These are phyloP conservation scores for Timema cristinae DNA, from an alignment of 2,888 invertebrate species.

Conservation along the genomic window DNA sequence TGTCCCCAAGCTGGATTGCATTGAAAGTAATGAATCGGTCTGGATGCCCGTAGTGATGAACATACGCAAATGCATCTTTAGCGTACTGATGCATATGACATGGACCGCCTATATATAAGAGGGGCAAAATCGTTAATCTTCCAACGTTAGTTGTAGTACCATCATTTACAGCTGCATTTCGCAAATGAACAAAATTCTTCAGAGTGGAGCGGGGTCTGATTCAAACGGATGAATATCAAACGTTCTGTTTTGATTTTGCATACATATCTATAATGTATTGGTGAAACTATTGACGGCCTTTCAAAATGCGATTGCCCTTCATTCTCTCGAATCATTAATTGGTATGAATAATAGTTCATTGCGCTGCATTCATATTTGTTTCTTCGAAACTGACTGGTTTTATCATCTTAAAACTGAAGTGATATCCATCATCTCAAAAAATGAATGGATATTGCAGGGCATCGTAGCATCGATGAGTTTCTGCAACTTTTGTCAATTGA, in stretches of 20 bases:
- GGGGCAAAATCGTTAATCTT: slow-evolving; percentile 16
- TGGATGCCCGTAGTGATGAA: slow-evolving; percentile 17
- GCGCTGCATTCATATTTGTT: background rate
- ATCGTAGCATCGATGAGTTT: slow-evolving; percentile 19
- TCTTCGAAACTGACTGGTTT: slow-evolving; percentile 7
- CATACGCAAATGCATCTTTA: slow-evolving; percentile 21
- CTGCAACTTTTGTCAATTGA: slow-evolving; percentile 18
- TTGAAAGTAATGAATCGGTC: slow-evolving; percentile 30
- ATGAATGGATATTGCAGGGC: slow-evolving; percentile 37
- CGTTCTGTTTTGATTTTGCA: slow-evolving; percentile 35
- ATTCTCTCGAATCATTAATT: slow-evolving; percentile 14
- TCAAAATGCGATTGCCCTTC: slow-evolving; percentile 25
- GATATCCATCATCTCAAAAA: slow-evolving; percentile 30
- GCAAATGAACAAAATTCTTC: slow-evolving; percentile 20
- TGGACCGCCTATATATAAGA: slow-evolving; percentile 7
- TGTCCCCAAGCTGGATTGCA: slow-evolving; percentile 21
- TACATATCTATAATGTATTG: slow-evolving; percentile 37
- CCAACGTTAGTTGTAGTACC: slow-evolving; percentile 5
- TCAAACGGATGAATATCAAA: slow-evolving; percentile 26
- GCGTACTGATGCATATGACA: slow-evolving; percentile 22
- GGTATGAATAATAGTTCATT: slow-evolving; percentile 18
- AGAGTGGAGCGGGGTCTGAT: slow-evolving; percentile 33
- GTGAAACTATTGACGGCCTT: slow-evolving; percentile 31
- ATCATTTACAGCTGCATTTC: slow-evolving; percentile 15
- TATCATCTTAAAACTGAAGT: slow-evolving; percentile 15